Evolutionary conservation across 2,888 invertebrate genomes (phyloP), one percentile per base, ranked within the genome.

Genomic region (Philaethria dido): DNA sequence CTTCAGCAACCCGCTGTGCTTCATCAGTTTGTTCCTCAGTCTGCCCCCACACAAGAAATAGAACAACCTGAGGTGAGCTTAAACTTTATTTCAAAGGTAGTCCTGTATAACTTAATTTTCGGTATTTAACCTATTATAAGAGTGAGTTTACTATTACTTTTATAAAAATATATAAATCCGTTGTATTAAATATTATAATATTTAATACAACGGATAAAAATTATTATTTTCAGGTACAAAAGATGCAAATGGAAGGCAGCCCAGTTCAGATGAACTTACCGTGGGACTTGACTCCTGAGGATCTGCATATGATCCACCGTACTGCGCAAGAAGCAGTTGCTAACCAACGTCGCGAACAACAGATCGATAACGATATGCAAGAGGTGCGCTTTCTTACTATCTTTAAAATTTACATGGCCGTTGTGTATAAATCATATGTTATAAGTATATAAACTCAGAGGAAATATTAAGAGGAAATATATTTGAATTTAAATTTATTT

Each of bases 351-450:
- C 85, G 84, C 48, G 86, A 87, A 62, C 87, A 88, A 66, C 89
- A 89, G 76, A 85, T 87, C 48, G 92, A 92, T 77, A 92, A 86
- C 66, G 92, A 92, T 66, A 92, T 92, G 92, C 91, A 91, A 72
- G 92, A 92, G 89, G 92, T 92, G 77, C 62, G 8, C n/a, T 29
- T 47, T 59, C 18, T 61, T 33, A 33, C 29, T 52, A 11, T 18
- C 16, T 52, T 52, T 52, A 29, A 11, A 14, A 29, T 29, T 52
- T 16, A 50, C n/a, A 6, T 29, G 11, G n/a, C n/a, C 25, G 25
- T 9, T 4, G 33, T 9, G 33, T 8, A 4, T 36, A 36, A 9
- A 39, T 11, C 8, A 33, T 8, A 33, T 33, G 1, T 33, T 33
- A 33, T 8, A 9, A 33, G 8, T 33, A n/a, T n/a, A n/a, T n/a